Base-by-base conservation (phyloP, 2,888 invertebrate genomes). In the Entomobrya multifasciata region DNA sequence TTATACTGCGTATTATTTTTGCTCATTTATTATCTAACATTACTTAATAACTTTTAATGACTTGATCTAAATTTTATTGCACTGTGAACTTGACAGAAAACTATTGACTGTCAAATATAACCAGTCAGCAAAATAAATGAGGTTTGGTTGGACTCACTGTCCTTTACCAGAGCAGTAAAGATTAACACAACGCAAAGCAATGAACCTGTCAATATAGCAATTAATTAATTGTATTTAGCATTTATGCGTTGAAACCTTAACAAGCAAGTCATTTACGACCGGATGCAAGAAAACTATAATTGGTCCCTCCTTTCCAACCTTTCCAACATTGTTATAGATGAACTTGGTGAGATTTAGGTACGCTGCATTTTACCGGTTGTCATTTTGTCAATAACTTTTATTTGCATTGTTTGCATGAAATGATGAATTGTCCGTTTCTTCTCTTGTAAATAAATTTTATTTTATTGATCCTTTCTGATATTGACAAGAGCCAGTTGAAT, bases 171-270 rank as follows among this genome's bases (percentile, higher is more conserved):
- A 20, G 13, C 65, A 41, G 41, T 20, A 8, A 65, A 41, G 8
- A 20, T 41, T 17, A 65, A 20, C 10, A 20, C n/a, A n/a, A n/a
- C n/a, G n/a, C n/a, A n/a, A n/a, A n/a, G n/a, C 65, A 65, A 41
- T 65, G 41, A 27, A 74, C 49, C 27, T 30, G 74, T 74, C 49
- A 74, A 74, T 52, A 74, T 27, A 74, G n/a, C 74, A 52, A 74
- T 74, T 74, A 74, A 74, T 74, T 72, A 72, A n/a, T 47, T 65
- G 41, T 20, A 65, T 65, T 8, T 41, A 65, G 1, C n/a, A n/a
- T n/a, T n/a, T n/a, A n/a, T 27, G 30, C 30, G 30, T n/a, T 15
- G 3, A 62, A 41, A 41, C 11, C 17, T 17, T 3, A 74, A 74
- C 15, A 74, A 10, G 74, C 41, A 49, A 52, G 30, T 49, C 74